These are phyloP conservation scores for Aleiodes sp. DNA, from an alignment of 1,140 invertebrate species.

Conservation along the genomic window DNA sequence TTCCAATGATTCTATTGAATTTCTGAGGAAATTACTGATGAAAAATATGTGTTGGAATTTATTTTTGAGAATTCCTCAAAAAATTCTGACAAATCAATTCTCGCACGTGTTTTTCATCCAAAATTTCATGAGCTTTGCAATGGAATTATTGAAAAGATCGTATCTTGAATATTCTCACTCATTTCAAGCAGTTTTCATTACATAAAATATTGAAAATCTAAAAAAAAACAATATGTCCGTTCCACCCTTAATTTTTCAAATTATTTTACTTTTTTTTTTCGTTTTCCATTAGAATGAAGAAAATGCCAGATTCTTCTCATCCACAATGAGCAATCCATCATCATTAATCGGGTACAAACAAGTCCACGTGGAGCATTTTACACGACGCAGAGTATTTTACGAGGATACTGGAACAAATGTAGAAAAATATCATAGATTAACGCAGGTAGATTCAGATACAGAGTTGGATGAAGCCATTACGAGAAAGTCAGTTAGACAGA, in stretches of 20 bases:
- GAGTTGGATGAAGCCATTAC: slow-evolving; percentile 48
- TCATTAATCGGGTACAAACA: slow-evolving; percentile 43
- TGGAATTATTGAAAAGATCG: no score
- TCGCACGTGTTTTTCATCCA: no score
- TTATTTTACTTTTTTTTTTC: no score
- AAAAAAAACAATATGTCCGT: neutral
- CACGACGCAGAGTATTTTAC: slow-evolving; percentile 41
- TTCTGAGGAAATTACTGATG: no score
- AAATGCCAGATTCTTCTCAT: slow-evolving; percentile 34
- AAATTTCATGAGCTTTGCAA: no score
- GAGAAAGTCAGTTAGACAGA: slow-evolving; percentile 25
- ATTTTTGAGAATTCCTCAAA: no score
- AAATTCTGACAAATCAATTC: no score
- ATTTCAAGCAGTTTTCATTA: no score
- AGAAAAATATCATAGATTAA: slow-evolving; percentile 27
- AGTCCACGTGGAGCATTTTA: slow-evolving; percentile 47
- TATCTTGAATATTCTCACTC: no score
- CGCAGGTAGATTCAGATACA: slow-evolving; percentile 50
- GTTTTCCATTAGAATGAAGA: slow-evolving; percentile 33
- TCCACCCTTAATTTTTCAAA: no score
- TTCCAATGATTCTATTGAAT: slow-evolving; percentile 1
- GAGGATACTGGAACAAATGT: slow-evolving; percentile 27
- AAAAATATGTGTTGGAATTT: no score
- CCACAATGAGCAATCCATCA: slow-evolving; percentile 26
- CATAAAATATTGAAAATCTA: no score